Evolutionary conservation across 2,888 invertebrate species (phyloP).

Genomic region (Melinopterus prodromus): DNA sequence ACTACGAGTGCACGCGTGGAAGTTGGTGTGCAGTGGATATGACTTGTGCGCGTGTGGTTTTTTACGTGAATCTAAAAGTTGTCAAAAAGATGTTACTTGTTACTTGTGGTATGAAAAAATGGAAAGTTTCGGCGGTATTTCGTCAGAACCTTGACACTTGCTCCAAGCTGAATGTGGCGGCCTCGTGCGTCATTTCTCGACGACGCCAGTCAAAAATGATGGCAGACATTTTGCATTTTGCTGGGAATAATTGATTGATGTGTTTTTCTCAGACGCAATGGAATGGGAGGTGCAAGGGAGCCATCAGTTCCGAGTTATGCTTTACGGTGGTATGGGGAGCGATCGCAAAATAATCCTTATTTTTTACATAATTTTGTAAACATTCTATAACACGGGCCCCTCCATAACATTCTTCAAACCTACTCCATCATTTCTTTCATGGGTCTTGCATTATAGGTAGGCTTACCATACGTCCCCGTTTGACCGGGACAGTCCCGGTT

Average conservation of each 20-base stretch:
- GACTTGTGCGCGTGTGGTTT: background rate
- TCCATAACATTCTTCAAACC: no score
- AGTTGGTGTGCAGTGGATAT: background rate
- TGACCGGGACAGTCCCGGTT: no score
- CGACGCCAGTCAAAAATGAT: background rate
- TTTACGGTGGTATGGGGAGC: no score
- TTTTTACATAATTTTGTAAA: no score
- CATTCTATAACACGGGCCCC: no score
- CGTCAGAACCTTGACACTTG: background rate
- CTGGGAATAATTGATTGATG: background rate
- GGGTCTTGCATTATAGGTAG: no score
- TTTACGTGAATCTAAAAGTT: background rate
- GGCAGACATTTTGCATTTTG: background rate
- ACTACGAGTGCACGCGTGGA: background rate
- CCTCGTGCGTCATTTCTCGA: background rate
- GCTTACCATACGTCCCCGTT: no score
- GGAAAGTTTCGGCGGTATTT: background rate
- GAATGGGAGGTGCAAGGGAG: background rate
- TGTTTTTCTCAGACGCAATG: background rate
- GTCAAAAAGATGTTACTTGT: background rate
- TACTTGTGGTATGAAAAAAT: background rate
- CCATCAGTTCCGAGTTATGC: background rate
- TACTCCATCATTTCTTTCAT: no score
- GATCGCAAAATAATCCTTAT: no score
- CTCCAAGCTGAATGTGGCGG: background rate